A percentile compares a stretch with the other conserved stretches of the same genome.
These are phyloP conservation scores for Alligator mississippiensis DNA, from an alignment of 2,113 vertebrate species.

Conservation along the genomic window DNA sequence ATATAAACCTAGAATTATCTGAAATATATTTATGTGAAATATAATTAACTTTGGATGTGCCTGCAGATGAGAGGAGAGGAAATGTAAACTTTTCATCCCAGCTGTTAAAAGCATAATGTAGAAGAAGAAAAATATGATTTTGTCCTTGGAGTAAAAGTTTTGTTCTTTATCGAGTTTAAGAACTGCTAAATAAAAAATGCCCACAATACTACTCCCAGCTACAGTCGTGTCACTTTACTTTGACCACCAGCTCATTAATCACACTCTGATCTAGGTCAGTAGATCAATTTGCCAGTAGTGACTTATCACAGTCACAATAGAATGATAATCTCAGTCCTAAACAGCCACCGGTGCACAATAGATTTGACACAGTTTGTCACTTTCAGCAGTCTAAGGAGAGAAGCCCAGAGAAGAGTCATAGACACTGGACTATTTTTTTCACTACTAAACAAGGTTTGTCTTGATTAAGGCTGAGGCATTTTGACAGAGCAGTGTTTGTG, in stretches of 20 bases:
- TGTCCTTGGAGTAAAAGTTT: background rate
- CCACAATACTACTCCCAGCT: background rate
- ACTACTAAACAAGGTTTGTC: background rate
- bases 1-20: background rate
- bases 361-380: background rate
- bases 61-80: background rate
- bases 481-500: background rate
- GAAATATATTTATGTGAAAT: background rate
- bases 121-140: background rate
- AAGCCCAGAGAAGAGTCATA: background rate
- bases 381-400: background rate
- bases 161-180: background rate
- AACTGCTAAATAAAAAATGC: background rate
- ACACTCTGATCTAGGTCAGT: background rate
- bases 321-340: background rate
- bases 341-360: background rate
- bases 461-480: background rate
- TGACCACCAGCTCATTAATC: background rate
- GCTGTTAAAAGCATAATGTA: background rate
- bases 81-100: background rate
- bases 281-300: background rate
- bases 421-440: background rate
- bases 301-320: background rate
- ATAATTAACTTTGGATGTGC: background rate
- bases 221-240: background rate